Evolutionary conservation across 2,797 vertebrate genomes (phyloP).

Genomic region (Odontamblyopus lacepedii): DNA sequence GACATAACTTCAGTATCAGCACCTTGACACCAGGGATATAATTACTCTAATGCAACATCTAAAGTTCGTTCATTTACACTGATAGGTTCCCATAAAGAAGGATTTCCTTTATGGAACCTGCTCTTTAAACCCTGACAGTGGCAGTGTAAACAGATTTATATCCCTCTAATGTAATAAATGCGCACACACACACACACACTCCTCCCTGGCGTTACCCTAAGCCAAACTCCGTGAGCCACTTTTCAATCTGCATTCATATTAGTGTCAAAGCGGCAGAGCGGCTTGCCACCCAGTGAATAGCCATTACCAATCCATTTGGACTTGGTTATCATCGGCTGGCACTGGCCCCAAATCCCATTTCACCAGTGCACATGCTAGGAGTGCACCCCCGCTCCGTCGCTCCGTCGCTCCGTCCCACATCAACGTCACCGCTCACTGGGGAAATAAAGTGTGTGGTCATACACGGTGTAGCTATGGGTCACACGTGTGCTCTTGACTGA

Average conservation of each 20-base stretch:
- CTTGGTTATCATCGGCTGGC: constrained; percentile 83
- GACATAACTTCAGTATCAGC: background rate
- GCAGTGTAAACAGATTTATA: constrained; percentile 15
- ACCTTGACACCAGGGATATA: background rate
- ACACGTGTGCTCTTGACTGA: background rate
- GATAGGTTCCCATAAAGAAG: background rate
- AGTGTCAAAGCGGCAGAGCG: constrained; percentile 66
- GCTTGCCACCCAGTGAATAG: constrained; percentile 72
- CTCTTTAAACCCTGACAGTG: constrained; percentile 7
- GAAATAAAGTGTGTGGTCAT: constrained; percentile 30
- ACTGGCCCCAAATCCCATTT: constrained; percentile 86
- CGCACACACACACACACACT: constrained; percentile 12
- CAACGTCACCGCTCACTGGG: constrained; percentile 53
- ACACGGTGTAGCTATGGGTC: constrained; percentile 6
- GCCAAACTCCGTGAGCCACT: constrained; percentile 48
- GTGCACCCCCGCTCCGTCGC: constrained; percentile 45
- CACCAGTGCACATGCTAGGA: constrained; percentile 79
- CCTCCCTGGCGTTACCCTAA: constrained; percentile 46
- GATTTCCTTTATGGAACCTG: background rate
- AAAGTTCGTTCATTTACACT: background rate
- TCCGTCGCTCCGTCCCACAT: constrained; percentile 53
- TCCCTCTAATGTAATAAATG: constrained; percentile 15
- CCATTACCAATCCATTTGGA: constrained; percentile 85
- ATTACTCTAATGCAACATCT: background rate
- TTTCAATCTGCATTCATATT: constrained; percentile 75